Evolutionary conservation across 2,888 invertebrate genomes (phyloP).

Genomic region (Idaea biselata): DNA sequence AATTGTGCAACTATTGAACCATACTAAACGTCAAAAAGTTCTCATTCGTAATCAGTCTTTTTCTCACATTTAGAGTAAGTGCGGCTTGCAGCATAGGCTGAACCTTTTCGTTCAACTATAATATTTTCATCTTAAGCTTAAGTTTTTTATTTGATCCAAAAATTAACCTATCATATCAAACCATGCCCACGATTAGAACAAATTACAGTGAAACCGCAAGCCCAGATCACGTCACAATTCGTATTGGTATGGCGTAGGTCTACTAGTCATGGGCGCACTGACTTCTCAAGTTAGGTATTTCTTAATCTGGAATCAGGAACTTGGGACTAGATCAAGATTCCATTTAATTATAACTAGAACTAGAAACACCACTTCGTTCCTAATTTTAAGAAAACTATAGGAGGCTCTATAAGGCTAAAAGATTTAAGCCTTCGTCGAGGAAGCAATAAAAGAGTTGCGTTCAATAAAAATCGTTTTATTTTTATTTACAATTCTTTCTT

Average conservation of each 20-base stretch:
- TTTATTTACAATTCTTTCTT: constrained; percentile 3
- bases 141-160: no score
- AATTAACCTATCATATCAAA: no score
- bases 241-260: neutral
- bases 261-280: neutral
- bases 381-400: neutral
- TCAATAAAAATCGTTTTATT: neutral
- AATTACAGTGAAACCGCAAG: neutral
- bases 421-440: neutral
- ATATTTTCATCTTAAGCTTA: no score
- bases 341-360: neutral
- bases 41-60: no score
- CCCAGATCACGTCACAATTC: neutral
- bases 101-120: no score
- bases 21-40: no score
- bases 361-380: neutral
- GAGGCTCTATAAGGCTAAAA: neutral
- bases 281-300: neutral
- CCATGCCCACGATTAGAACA: neutral
- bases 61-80: no score
- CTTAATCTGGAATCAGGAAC: neutral
- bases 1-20: no score
- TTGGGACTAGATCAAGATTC: neutral
- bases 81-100: no score
- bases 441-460: neutral